Evolutionary conservation across 2,797 vertebrate genomes (phyloP), one percentile per base, ranked within the genome.

Genomic region (Lophius americanus): DNA sequence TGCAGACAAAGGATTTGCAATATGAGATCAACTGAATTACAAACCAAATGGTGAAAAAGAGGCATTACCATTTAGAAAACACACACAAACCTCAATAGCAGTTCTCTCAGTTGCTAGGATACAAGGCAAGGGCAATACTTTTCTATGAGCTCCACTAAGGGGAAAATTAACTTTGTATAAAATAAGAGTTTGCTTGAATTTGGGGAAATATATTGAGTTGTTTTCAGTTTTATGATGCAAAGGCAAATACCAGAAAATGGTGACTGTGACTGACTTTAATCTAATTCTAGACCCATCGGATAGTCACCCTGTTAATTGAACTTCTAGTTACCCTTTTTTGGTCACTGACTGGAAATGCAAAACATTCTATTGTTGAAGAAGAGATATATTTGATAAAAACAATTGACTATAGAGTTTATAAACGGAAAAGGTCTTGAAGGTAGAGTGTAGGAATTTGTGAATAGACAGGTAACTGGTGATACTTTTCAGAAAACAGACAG

Each of bases 41-140:
- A 90, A 91, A 81, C 73, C 64, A 81, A 84, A 58, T 65, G 65
- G 56, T 53, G 72, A 78, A 51, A 64, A 82, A 70, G 81, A 75
- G 70, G 74, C 62, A 81, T 70, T 67, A 80, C 64, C 68, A 73
- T 82, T 79, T 78, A 82, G 78, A 85, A 90, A 93, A 89, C 75
- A 85, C 75, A 68, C 67, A 57, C 64, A 85, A 88, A 89, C 76
- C 86, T 85, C 70, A 83, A 83, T 79, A 80, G 71, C 60, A 88
- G 83, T 65, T 82, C 59, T 70, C 68, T 86, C 56, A 76, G 82
- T 90, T 90, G 89, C 87, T 89, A 90, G 81, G 85, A 84, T 85
- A 93, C 88, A 83, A 91, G 72, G 73, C 77, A 80, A 78, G 82
- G 71, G 75, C 70, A 75, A 89, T 66, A 76, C 64, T 78, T 81